phyloP scores from a whole-genome alignment of 2,888 invertebrate genomes.

The Piscicola geometra region DNA sequence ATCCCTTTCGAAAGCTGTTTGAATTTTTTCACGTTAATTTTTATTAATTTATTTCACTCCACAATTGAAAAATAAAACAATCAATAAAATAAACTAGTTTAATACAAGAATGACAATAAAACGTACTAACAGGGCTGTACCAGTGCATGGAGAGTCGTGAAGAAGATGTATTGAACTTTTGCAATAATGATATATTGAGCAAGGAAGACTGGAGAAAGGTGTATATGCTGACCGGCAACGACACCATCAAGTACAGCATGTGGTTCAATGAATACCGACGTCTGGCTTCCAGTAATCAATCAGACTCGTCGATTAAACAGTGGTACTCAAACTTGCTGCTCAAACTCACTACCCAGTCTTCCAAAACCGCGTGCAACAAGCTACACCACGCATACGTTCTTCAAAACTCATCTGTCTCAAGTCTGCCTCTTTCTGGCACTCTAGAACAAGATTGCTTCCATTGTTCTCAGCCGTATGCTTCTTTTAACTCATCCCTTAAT shows the following conservation, averaged over 20 bases:
- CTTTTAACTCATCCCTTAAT: no score
- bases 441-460: neutral
- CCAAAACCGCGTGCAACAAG: constrained; percentile 10
- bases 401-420: neutral
- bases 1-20: no score
- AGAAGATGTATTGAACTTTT: no score
- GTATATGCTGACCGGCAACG: constrained; percentile 3
- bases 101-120: no score
- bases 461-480: neutral
- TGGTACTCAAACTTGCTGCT: constrained; percentile 22
- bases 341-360: neutral
- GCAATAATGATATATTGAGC: no score
- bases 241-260: neutral
- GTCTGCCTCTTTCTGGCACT: neutral
- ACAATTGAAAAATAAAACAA: no score
- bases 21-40: no score
- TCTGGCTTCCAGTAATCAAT: neutral
- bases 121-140: no score
- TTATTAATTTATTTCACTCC: no score
- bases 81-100: no score
- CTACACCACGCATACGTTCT: constrained; percentile 3
- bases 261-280: constrained; percentile 17
- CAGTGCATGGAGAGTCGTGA: no score
- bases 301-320: neutral
- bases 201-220: neutral